Percentiles rank a stretch among this genome's conserved stretches.
phyloP scores from a whole-genome alignment of 1,140 invertebrate species.

The Brachionus calyciflorus region DNA sequence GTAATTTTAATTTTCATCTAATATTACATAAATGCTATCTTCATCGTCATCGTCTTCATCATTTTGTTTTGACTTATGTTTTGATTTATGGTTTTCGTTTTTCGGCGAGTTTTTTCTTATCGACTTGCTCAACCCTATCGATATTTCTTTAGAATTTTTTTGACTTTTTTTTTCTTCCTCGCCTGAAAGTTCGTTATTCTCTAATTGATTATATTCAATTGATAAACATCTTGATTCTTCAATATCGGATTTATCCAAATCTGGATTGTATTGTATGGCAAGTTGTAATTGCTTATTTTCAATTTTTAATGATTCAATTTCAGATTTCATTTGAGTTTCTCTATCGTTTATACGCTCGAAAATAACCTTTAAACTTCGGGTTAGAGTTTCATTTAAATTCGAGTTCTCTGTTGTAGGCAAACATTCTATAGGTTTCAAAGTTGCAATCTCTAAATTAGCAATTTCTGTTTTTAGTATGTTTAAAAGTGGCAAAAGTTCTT shows the following conservation, averaged over 20 bases:
- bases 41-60: conserved; percentile 13
- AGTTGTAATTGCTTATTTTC: background rate
- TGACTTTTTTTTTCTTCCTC: background rate
- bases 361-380: background rate
- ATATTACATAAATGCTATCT: conserved; percentile 37
- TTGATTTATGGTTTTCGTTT: background rate
- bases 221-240: conserved; percentile 8
- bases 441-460: background rate
- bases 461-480: conserved; percentile 7
- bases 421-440: background rate
- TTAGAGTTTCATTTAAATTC: conserved; percentile 16
- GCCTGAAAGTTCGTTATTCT: background rate
- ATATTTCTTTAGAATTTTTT: background rate
- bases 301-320: conserved; percentile 24
- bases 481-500: background rate
- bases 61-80: background rate
- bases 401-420: background rate
- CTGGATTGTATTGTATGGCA: background rate
- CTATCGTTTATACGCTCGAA: background rate
- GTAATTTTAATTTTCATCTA: conserved; percentile 16
- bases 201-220: background rate
- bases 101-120: background rate
- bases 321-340: background rate
- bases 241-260: background rate
- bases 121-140: conserved; percentile 35